phyloP scores from a whole-genome alignment of 2,888 invertebrate genomes.

The Morpho achilles region DNA sequence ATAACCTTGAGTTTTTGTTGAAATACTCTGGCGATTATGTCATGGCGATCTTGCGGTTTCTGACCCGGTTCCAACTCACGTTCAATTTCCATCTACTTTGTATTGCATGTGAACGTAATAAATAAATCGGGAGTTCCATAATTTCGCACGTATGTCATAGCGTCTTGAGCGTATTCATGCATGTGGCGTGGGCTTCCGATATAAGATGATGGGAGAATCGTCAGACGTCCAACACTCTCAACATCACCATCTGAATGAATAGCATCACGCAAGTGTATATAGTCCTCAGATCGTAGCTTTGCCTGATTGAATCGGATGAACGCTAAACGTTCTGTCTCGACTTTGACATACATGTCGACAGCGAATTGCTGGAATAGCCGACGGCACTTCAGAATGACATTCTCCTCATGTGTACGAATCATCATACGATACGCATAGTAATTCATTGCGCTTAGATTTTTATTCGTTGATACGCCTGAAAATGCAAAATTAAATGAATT shows the following conservation, averaged over 20 bases:
- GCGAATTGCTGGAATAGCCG: conserved; percentile 25
- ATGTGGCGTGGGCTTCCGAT: conserved; percentile 14
- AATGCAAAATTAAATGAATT: conserved; percentile 30
- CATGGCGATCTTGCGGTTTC: conserved; percentile 14
- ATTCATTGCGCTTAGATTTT: conserved; percentile 29
- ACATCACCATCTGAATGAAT: neutral
- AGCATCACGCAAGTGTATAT: conserved; percentile 7
- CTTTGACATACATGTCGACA: conserved; percentile 4
- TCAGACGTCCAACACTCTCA: neutral
- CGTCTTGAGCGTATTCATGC: conserved; percentile 14
- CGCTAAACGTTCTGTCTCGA: conserved; percentile 6
- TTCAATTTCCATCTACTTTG: conserved; percentile 11
- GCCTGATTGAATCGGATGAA: conserved; percentile 8
- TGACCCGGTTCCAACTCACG: neutral
- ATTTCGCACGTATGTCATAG: conserved; percentile 14
- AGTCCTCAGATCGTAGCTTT: conserved; percentile 4
- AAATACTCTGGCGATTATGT: conserved; percentile 16
- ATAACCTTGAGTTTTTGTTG: conserved; percentile 4
- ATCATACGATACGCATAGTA: conserved; percentile 27
- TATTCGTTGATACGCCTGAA: conserved; percentile 26
- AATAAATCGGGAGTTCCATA: conserved; percentile 13
- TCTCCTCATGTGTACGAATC: conserved; percentile 23
- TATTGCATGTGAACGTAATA: conserved; percentile 15
- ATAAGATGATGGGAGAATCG: conserved; percentile 18
- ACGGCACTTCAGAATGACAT: conserved; percentile 11